Evolutionary conservation across 2,888 invertebrate genomes (phyloP), one percentile per base, ranked within the genome.

Genomic region (Plagodis pulveraria): DNA sequence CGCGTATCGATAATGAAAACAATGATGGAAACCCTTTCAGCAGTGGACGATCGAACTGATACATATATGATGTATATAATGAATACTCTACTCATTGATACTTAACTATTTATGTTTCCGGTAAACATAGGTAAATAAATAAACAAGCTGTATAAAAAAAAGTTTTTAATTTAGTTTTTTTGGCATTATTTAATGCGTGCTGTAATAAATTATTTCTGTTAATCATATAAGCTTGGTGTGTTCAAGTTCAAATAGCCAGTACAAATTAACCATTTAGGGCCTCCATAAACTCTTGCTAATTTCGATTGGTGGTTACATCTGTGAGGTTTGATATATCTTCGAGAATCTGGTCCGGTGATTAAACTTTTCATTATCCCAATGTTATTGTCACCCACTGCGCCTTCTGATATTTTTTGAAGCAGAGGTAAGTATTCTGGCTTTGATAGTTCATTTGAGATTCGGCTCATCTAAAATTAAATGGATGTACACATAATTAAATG

Each of bases 311-410:
- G 83, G 64, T 91, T 92, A 62, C 91, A 92, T 72, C 91, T 76
- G 58, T 92, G 91, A 33, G 91, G 89, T 73, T 91, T 91, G 10
- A 91, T 89, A 62, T 89, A 92, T 76, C 91, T 81, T 68, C 91
- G 77, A 38, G 91, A 86, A 66, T 86, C 80, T 0, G 84, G 80
- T 8, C 89, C 87, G 32, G 77, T 78, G 8, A 91, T 66, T 41
- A 91, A 72, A 58, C 84, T 87, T 62, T 86, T 89, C 55, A 83
- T 70, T 44, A 89, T 57, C 51, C 66, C 80, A 62, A 78, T 65
- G 58, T 87, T 86, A 45, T 71, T 76, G 48, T 78, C 72, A 51
- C 70, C 79, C 4, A 88, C 62, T 22, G 72, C 70, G 5, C 90
- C 91, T 9, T 84, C 76, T 5, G 91, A 81, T 62, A 92, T 73